Evolutionary conservation across 2,113 vertebrate genomes (phyloP).

Genomic region (Chunga burmeisteri): DNA sequence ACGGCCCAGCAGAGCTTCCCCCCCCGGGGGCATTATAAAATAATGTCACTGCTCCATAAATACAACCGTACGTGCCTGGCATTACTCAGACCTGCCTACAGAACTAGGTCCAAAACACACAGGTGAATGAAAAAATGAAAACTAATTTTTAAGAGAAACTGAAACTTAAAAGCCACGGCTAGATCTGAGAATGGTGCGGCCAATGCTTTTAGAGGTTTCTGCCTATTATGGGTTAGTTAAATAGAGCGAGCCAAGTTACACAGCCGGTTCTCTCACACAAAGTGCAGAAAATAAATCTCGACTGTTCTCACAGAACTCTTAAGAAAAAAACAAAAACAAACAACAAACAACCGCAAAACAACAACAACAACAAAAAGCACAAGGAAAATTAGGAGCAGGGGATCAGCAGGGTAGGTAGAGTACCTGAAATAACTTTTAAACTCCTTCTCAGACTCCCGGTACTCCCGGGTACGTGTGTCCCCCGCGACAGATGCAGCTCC

Average conservation of each 20-base stretch:
- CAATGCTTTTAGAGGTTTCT: not conserved
- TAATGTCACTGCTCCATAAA: constrained; percentile 5
- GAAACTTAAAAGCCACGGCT: not conserved
- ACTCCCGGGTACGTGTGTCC: not conserved
- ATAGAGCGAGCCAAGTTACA: not conserved
- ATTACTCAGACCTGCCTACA: not conserved
- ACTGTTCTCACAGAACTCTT: not conserved
- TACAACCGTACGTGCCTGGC: not conserved
- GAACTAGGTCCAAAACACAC: not conserved
- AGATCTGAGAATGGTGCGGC: not conserved
- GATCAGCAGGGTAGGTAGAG: not conserved
- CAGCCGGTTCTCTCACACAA: not conserved
- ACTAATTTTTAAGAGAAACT: not conserved
- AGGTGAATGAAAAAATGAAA: not conserved
- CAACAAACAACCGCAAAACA: not conserved
- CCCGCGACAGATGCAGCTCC: not conserved
- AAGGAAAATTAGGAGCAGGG: not conserved
- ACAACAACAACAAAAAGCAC: not conserved
- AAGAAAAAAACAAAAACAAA: not conserved
- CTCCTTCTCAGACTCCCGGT: not conserved
- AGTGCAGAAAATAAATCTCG: not conserved
- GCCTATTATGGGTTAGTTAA: not conserved
- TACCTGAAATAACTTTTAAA: constrained; percentile 30
- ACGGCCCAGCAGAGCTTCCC: not conserved
- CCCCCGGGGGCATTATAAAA: not conserved